Evolutionary conservation across 2,113 vertebrate genomes (phyloP), one percentile per base, ranked within the genome.

Genomic region (Lontra canadensis): DNA sequence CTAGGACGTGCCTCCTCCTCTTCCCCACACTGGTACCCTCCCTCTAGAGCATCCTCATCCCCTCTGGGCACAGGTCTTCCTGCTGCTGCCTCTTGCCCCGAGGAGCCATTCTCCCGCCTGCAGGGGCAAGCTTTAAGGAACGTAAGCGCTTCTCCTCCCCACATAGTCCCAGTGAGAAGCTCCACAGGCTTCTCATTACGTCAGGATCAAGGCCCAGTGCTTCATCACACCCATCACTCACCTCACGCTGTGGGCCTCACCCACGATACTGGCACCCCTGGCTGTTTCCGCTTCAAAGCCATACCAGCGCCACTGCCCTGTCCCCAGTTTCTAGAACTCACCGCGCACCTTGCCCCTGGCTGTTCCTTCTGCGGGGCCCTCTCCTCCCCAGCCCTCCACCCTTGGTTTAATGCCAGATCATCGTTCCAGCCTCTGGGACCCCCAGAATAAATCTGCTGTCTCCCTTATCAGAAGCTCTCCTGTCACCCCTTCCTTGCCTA

Each of bases 241-340:
- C 49, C 1, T 0, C 31, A 6, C 0, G 4, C 20, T 7, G 1
- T 20, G 61, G n/a, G 23, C 25, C 15, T 42, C 69, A 39, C n/a
- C n/a, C 9, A 6, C 69, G 4, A 23, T 20, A 10, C 8, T 1
- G 0, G 34, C 20, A 65, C 25, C n/a, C 26, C 65, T 18, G 17
- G 1, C 34, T 12, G 1, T 39, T 42, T 61, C 85, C 21, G 39
- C 39, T 49, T 78, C n/a, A 20, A 49, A 61, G 86, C 4, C 1
- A 1, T 15, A 39, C 49, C 20, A 49, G 81, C 29, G 25, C 49
- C 0, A 2, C 36, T 20, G 79, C 36, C 59, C 59, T 74, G n/a
- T 17, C 39, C 52, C 29, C 17, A 3, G 21, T 44, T 69, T 67
- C 49, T 59, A 61, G 71, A 36, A 71, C 20, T 25, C 57, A 42